phyloP scores from a whole-genome alignment of 2,797 vertebrate genomes.

The Gallinago stenura region DNA sequence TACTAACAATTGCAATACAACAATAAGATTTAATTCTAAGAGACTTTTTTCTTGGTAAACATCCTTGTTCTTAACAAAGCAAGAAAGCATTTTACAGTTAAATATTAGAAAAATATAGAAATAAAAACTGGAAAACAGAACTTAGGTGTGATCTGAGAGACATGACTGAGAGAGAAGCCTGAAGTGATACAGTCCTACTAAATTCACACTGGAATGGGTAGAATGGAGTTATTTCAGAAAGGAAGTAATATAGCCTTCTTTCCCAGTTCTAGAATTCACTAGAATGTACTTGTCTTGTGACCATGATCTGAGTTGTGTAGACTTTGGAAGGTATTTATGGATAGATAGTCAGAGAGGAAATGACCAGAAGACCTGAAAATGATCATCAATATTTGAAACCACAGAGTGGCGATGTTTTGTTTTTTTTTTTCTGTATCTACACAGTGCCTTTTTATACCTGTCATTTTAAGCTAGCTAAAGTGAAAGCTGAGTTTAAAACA shows the following conservation, averaged over 20 bases:
- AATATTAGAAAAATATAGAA: background rate
- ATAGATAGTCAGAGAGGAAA: background rate
- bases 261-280: background rate
- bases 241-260: background rate
- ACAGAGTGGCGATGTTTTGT: fast-evolving
- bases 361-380: background rate
- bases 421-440: background rate
- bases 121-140: background rate
- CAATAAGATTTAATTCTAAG: background rate
- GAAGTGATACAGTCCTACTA: background rate
- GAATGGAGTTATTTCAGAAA: background rate
- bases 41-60: background rate
- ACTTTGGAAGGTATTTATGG: background rate
- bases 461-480: background rate
- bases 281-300: background rate
- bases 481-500: background rate
- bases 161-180: background rate
- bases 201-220: background rate
- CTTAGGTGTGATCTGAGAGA: background rate
- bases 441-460: background rate
- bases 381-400: background rate
- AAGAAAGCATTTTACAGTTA: background rate
- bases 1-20: background rate
- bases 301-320: background rate
- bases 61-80: background rate